Evolutionary conservation across 2,888 invertebrate species (phyloP).

Genomic region (Synergus umbraculus): DNA sequence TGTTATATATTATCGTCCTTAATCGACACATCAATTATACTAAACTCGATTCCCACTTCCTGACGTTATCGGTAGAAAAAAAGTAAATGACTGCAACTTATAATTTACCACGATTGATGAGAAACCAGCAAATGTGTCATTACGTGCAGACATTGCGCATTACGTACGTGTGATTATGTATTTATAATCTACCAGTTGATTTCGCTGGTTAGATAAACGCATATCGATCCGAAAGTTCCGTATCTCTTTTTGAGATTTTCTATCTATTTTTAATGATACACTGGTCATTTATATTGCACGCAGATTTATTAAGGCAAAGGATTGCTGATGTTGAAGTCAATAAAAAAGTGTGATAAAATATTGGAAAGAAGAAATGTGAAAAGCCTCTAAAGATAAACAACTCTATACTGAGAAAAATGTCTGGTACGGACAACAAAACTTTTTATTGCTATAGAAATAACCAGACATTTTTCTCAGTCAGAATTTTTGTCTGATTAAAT

Average conservation of each 20-base stretch:
- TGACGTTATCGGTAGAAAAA: slow-evolving; percentile 26
- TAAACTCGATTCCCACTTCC: slow-evolving; percentile 8
- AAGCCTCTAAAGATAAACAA: too few species aligned
- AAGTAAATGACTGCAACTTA: slow-evolving; percentile 18
- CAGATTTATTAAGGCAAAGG: not conserved
- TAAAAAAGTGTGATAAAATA: not conserved
- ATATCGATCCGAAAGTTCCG: slow-evolving; percentile 40
- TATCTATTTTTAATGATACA: not conserved
- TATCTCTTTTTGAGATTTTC: not conserved
- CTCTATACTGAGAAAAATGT: too few species aligned
- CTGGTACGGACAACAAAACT: too few species aligned
- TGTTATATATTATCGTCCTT: not conserved
- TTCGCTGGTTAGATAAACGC: slow-evolving; percentile 42
- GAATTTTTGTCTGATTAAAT: too few species aligned
- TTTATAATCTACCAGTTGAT: slow-evolving; percentile 50
- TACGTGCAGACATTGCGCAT: slow-evolving; percentile 43
- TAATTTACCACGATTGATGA: slow-evolving; percentile 24
- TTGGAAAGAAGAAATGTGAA: too few species aligned
- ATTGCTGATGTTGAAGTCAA: not conserved
- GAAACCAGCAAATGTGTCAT: slow-evolving; percentile 27
- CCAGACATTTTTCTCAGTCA: too few species aligned
- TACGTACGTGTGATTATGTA: slow-evolving; percentile 43
- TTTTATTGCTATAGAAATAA: too few species aligned
- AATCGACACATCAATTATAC: slow-evolving; percentile 12
- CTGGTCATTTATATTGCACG: not conserved